Conservation (phyloP, 1,140 invertebrate genomes). For the Leguminivora glycinivorella region DNA sequence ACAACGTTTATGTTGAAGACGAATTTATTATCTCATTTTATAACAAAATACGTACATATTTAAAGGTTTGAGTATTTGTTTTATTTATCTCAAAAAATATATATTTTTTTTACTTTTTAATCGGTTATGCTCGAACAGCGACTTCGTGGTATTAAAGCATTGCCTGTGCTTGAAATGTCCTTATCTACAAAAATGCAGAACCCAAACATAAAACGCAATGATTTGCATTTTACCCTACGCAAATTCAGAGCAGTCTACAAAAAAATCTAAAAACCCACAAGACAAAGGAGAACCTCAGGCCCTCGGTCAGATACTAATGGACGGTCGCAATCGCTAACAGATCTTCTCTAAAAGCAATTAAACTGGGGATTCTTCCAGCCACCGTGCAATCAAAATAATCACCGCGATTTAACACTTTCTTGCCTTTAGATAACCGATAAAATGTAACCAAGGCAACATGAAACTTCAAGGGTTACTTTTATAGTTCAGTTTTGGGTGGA, state of each 20-base stretch:
- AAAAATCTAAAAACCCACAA: conserved; percentile 42
- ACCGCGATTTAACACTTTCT: conserved; percentile 67
- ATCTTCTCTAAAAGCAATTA: conserved; percentile 58
- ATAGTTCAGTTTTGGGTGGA: background rate
- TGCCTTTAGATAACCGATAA: conserved; percentile 58
- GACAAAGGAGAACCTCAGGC: conserved; percentile 54
- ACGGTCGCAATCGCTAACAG: conserved; percentile 49
- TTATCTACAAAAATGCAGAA: too few relatives aligned
- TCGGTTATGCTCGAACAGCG: too few relatives aligned
- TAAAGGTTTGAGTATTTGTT: too few relatives aligned
- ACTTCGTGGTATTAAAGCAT: too few relatives aligned
- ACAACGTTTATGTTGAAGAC: too few relatives aligned
- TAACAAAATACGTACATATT: too few relatives aligned
- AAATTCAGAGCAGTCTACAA: conserved; percentile 15
- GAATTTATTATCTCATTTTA: too few relatives aligned
- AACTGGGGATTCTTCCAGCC: conserved; percentile 54
- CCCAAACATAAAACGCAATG: too few relatives aligned
- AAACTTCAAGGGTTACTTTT: background rate
- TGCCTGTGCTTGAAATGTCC: too few relatives aligned
- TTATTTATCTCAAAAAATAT: too few relatives aligned
- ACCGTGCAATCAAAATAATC: conserved; percentile 67
- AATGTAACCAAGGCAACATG: background rate
- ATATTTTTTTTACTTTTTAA: too few relatives aligned
- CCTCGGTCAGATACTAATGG: conserved; percentile 65
- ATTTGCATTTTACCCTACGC: too few relatives aligned